phyloP scores from a whole-genome alignment of 2,113 vertebrate species.

The Corythornis cristatus region DNA sequence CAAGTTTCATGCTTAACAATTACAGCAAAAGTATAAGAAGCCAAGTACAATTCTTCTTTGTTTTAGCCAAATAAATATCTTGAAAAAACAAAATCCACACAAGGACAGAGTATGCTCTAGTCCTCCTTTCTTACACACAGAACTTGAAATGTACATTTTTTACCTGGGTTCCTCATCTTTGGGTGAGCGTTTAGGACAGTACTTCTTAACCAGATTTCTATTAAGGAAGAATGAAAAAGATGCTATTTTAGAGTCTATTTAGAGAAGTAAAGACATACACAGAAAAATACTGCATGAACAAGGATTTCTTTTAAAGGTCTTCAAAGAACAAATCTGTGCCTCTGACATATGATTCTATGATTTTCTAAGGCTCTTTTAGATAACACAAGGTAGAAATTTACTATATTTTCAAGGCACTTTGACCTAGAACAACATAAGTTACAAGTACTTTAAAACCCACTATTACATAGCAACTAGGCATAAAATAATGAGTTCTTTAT shows the following conservation, averaged over 20 bases:
- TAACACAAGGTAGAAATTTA: background rate
- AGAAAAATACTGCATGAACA: background rate
- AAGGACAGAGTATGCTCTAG: background rate
- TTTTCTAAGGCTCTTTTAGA: background rate
- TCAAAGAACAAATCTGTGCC: background rate
- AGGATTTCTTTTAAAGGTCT: background rate
- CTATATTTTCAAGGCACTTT: background rate
- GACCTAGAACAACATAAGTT: background rate
- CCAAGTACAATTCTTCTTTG: background rate
- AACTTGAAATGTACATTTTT: conserved; percentile 35
- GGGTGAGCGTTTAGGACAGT: conserved; percentile 92
- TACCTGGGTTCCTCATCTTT: conserved; percentile 99
- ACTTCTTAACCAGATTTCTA: conserved; percentile 97
- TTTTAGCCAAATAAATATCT: background rate
- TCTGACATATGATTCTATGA: too few species aligned
- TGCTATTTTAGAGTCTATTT: background rate
- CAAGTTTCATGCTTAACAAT: background rate
- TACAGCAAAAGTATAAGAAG: background rate
- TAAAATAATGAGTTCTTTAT: background rate
- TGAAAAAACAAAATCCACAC: background rate
- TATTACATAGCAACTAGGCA: background rate
- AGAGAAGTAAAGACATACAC: background rate
- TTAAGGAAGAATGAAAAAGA: conserved; percentile 8
- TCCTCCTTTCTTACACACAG: background rate
- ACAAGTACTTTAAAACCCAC: background rate